Conservation (phyloP, 2,797 vertebrate genomes). For the Poecilia picta region DNA sequence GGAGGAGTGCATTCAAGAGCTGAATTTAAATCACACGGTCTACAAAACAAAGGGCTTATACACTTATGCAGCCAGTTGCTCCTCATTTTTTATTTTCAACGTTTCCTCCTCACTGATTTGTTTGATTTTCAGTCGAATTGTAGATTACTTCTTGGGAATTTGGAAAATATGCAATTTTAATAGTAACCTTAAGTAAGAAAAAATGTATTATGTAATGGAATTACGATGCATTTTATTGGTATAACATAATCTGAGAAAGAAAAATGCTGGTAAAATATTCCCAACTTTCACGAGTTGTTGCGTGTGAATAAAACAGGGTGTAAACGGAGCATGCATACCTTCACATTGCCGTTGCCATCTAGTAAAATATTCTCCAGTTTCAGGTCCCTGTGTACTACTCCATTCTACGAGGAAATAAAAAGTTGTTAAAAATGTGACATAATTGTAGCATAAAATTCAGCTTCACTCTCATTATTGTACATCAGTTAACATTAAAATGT, state of each 20-base stretch:
- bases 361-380: constrained; percentile 98
- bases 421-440: not conserved
- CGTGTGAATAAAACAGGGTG: not conserved
- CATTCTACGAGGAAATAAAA: constrained; percentile 81
- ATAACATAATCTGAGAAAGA: not conserved
- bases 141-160: not conserved
- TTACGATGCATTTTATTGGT: not conserved
- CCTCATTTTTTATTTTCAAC: not conserved
- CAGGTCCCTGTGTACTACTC: constrained; percentile 95
- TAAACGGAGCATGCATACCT: constrained; percentile 78
- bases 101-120: not conserved
- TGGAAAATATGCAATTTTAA: not conserved
- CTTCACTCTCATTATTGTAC: not conserved
- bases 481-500: constrained; percentile 27
- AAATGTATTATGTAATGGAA: not conserved
- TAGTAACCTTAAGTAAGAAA: not conserved
- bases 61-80: not conserved
- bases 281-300: not conserved
- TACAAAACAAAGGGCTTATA: not conserved
- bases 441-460: constrained; percentile 13
- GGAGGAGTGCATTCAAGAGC: not conserved
- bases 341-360: constrained; percentile 90
- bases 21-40: not conserved
- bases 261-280: not conserved
- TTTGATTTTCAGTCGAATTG: not conserved